phyloP scores from a whole-genome alignment of 53 echinoderm and acorn worm genomes.

The Mesocentrotus franciscanus region DNA sequence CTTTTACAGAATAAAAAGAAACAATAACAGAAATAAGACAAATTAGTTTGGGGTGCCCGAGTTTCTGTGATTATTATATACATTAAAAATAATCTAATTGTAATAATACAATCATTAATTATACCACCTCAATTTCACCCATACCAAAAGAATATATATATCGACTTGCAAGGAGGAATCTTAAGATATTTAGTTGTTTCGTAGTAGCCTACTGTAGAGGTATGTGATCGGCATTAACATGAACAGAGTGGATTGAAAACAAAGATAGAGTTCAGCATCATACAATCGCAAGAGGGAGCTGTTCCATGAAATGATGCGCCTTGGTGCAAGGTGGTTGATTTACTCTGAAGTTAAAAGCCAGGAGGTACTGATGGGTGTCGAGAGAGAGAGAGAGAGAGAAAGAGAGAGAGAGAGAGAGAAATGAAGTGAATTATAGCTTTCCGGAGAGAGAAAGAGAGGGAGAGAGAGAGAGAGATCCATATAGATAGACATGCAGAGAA shows the following conservation, averaged over 20 bases:
- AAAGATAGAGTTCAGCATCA: not conserved
- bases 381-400: not conserved
- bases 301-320: not conserved
- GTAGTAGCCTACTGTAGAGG: not conserved
- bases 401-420: no score
- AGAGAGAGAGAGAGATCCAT: not conserved
- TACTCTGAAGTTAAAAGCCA: not conserved
- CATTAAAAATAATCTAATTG: no score
- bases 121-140: not conserved
- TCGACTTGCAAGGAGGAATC: not conserved
- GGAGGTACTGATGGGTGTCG: not conserved
- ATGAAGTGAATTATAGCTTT: no score
- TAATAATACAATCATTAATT: not conserved
- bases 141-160: not conserved
- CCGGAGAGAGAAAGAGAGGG: not conserved
- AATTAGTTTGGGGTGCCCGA: no score
- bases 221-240: no score
- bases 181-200: not conserved
- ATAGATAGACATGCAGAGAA: not conserved
- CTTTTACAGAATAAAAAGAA: no score
- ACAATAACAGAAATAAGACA: no score
- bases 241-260: not conserved
- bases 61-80: no score
- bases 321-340: not conserved
- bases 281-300: slow-evolving; percentile 1